Percentiles rank a stretch among this genome's conserved stretches.
These are phyloP conservation scores for Rhynchotus rufescens DNA, from an alignment of 2,797 vertebrate species.

Conservation along the genomic window DNA sequence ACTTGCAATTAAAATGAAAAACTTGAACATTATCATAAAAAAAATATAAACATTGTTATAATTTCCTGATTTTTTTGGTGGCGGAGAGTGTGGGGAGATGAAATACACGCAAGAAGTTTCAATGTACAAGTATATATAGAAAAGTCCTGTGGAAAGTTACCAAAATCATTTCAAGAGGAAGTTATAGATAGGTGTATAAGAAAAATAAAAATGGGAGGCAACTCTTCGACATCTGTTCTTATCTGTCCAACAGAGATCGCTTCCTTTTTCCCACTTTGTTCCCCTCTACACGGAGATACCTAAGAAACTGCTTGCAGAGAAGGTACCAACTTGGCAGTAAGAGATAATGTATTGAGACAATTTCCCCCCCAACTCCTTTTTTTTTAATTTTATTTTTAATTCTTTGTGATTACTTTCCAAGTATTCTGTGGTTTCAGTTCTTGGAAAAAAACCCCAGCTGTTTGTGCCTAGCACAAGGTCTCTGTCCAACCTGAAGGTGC, in stretches of 20 bases:
- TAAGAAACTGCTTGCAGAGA: neutral
- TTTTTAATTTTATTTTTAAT: neutral
- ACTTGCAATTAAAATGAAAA: neutral
- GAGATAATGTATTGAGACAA: neutral
- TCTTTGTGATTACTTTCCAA: neutral
- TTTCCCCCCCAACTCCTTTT: neutral
- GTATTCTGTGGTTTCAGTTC: conserved; percentile 20
- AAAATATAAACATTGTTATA: neutral
- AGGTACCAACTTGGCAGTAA: neutral
- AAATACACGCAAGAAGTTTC: neutral
- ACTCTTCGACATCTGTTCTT: neutral
- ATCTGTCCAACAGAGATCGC: neutral
- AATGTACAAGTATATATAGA: neutral
- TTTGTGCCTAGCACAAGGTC: neutral
- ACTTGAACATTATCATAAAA: neutral
- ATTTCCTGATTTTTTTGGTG: neutral
- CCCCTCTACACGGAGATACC: neutral
- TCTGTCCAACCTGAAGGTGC: conserved; percentile 30
- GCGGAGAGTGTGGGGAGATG: too few relatives aligned
- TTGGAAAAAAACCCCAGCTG: neutral
- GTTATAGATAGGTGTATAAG: neutral
- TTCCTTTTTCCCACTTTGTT: neutral
- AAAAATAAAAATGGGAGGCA: neutral
- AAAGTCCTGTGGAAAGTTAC: neutral
- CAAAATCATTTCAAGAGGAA: neutral